Conservation (phyloP, 2,888 invertebrate species). For the Acanthosepion pharaonis region DNA sequence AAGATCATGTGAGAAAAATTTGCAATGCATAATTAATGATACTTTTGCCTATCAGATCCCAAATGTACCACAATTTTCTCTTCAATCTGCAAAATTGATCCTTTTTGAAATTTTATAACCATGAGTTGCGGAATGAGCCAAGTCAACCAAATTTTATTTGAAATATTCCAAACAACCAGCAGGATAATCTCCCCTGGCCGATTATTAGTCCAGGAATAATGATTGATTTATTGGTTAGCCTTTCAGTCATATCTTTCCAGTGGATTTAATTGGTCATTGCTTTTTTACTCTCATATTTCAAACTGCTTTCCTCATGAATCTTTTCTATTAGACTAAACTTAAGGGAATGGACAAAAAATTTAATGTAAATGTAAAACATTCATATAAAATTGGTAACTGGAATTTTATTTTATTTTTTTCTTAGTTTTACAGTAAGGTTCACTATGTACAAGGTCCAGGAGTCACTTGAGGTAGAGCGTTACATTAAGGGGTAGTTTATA, state of each 20-base stretch:
- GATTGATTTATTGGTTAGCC: not conserved
- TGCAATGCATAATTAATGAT: not conserved
- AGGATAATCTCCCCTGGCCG: not conserved
- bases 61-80: not conserved
- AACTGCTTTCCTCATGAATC: not conserved
- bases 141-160: not conserved
- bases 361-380: not conserved
- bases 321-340: not conserved
- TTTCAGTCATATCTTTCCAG: not conserved
- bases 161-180: not conserved
- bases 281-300: slow-evolving; percentile 13
- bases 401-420: too few species aligned
- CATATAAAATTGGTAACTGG: too few species aligned
- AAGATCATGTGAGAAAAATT: not conserved
- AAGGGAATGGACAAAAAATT: not conserved
- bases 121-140: not conserved
- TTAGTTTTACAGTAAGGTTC: too few species aligned
- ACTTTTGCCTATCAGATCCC: not conserved
- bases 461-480: too few species aligned
- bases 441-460: too few species aligned
- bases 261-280: not conserved
- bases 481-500: too few species aligned
- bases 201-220: not conserved
- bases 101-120: not conserved
- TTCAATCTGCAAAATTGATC: not conserved